Base-by-base conservation (phyloP, 2,888 invertebrate species). In the Drosophila sordidapex region DNA sequence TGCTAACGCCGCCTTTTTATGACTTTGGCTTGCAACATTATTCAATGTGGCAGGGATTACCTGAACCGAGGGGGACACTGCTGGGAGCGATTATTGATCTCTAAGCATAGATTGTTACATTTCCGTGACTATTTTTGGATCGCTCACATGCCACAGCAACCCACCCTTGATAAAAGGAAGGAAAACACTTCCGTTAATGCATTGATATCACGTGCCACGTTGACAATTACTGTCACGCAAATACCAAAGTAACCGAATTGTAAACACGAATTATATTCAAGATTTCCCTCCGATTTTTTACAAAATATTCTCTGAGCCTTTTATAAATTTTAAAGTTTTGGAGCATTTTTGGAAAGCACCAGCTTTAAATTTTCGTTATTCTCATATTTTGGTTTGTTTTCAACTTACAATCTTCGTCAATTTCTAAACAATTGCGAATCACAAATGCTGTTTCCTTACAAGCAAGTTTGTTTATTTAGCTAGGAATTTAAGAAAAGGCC, bases 111-210 rank as follows among this genome's bases (percentile, higher is more conserved):
- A 76, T 84, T 83, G 79, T 76, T 66, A 69, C 75, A 85, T 74
- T 86, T 88, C 73, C 84, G 79, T 53, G 58, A 7, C 86, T 87
- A 84, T 84, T 84, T 87, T 43, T 48, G 61, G 65, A 8, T 21
- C 8, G n/a, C n/a, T 31, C 25, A 15, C 35, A 49, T 18, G 10
- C 21, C 31, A 21, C 21, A 29, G 5, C 35, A 15, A 33, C 2
- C 2, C 52, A 53, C 29, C 29, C 29, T 11, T 10, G 27, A n/a
- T 11, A 13, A 21, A 21, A 27, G 35, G n/a, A 29, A 57, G 6
- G 10, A 58, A 88, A 75, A 74, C 82, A 89, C 82, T 89, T 85
- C 85, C 82, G 82, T 78, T 83, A 81, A 83, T 80, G 89, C 82
- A 80, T 87, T 72, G 69, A 80, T 82, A 87, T 84, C 81, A 81